Percentiles rank a stretch among this genome's conserved stretches.
Conservation (phyloP, 2,888 invertebrate genomes). For the Lissonota sp. region DNA sequence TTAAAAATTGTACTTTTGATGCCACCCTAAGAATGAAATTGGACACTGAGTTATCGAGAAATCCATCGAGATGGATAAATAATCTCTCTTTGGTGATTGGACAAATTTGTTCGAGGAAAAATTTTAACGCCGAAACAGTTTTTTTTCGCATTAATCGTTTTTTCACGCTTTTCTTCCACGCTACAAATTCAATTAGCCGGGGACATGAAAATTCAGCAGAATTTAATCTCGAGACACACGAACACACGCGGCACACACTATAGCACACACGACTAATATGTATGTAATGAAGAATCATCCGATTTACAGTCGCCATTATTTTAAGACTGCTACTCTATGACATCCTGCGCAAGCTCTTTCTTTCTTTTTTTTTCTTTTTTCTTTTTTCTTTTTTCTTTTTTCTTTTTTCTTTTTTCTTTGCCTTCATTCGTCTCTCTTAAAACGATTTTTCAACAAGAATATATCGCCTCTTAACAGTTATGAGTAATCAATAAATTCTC, state of each 20-base stretch:
- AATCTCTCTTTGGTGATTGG: too few species aligned
- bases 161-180: neutral
- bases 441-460: conserved; percentile 63
- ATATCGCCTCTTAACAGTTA: conserved; percentile 60
- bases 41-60: too few species aligned
- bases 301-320: conserved; percentile 37
- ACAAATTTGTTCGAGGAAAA: too few species aligned
- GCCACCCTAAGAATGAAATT: too few species aligned
- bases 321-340: conserved; percentile 43
- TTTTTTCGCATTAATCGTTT: neutral
- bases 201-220: too few species aligned
- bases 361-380: conserved; percentile 8
- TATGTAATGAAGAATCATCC: conserved; percentile 52
- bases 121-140: too few species aligned
- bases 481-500: conserved; percentile 60
- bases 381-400: conserved; percentile 17
- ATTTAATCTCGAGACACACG: too few species aligned
- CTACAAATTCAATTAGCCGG: too few species aligned
- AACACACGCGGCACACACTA: too few species aligned
- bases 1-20: too few species aligned
- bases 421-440: conserved; percentile 1
- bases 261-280: conserved; percentile 11
- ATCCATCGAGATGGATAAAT: too few species aligned
- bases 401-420: conserved; percentile 31
- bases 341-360: conserved; percentile 62